Evolutionary conservation across 2,888 invertebrate species (phyloP).

Genomic region (Beris chalybata): DNA sequence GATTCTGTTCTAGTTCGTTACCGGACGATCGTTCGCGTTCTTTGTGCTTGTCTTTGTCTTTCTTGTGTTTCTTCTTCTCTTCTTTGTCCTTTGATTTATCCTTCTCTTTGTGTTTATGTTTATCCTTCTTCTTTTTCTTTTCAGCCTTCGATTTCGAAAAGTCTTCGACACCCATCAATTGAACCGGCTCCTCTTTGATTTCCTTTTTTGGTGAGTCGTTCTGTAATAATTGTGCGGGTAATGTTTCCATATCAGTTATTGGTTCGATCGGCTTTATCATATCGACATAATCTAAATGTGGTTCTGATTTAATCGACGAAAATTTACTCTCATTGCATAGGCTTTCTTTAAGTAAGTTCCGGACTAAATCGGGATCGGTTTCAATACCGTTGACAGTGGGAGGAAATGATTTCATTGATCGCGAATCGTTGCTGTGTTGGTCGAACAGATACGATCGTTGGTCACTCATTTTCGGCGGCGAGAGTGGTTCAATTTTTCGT

Average conservation of each 20-base stretch:
- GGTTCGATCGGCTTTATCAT: constrained; percentile 23
- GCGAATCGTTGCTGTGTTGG: constrained; percentile 23
- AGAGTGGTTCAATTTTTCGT: constrained; percentile 36
- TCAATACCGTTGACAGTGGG: constrained; percentile 66
- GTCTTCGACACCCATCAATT: background rate
- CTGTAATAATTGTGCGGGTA: constrained; percentile 57
- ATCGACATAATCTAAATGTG: constrained; percentile 12
- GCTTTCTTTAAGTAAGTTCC: constrained; percentile 70
- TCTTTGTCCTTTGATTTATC: constrained; percentile 73
- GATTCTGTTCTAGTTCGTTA: constrained; percentile 38
- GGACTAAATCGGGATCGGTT: constrained; percentile 71
- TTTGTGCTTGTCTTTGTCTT: constrained; percentile 62
- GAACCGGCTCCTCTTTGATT: constrained; percentile 14
- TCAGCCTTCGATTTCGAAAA: constrained; percentile 44
- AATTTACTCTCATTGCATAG: constrained; percentile 52
- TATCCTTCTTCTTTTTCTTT: constrained; percentile 74
- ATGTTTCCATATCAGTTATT: constrained; percentile 43
- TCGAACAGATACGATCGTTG: constrained; percentile 21
- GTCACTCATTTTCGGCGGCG: constrained; percentile 31
- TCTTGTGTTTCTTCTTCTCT: constrained; percentile 73
- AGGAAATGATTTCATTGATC: constrained; percentile 31
- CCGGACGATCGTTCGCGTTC: constrained; percentile 44
- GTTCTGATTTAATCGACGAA: constrained; percentile 35
- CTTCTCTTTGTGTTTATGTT: constrained; percentile 79
- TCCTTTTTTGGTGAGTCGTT: constrained; percentile 50